Conservation (phyloP, 2,113 vertebrate genomes). For the Ageneiosus marmoratus region DNA sequence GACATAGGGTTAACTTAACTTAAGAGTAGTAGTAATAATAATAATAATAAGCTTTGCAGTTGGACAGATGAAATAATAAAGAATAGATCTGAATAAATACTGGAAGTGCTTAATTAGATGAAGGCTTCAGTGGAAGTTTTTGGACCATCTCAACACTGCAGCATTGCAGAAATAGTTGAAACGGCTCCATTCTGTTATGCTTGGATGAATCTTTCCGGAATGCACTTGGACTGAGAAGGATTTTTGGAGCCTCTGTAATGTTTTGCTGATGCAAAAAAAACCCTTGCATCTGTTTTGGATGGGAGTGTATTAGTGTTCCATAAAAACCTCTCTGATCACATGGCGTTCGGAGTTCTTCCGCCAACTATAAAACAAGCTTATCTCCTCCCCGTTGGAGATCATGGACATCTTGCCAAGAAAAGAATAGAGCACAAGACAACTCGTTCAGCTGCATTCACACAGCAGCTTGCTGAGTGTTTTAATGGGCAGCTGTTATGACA, state of each 20-base stretch:
- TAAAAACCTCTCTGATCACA: conserved; percentile 29
- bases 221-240: conserved; percentile 13
- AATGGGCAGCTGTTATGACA: conserved; percentile 28
- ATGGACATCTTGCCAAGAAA: not conserved
- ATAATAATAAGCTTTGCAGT: not conserved
- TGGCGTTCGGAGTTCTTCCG: conserved; percentile 2
- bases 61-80: not conserved
- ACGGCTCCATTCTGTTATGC: conserved; percentile 1
- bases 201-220: conserved; percentile 18
- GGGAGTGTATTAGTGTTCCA: conserved; percentile 21
- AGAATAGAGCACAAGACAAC: not conserved
- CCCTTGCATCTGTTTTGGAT: conserved; percentile 23
- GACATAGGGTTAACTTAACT: no score
- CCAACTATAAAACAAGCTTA: conserved; percentile 22
- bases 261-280: conserved; percentile 3
- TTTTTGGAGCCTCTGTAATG: conserved; percentile 16
- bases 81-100: not conserved
- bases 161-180: conserved; percentile 24
- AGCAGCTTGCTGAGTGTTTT: conserved; percentile 18
- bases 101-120: not conserved
- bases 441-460: not conserved
- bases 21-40: not conserved
- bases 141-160: not conserved
- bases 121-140: not conserved
- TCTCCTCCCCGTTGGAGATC: conserved; percentile 34